Conservation (phyloP, 92 coral and sea anemone species). For the Zoanthus sansibaricus region DNA sequence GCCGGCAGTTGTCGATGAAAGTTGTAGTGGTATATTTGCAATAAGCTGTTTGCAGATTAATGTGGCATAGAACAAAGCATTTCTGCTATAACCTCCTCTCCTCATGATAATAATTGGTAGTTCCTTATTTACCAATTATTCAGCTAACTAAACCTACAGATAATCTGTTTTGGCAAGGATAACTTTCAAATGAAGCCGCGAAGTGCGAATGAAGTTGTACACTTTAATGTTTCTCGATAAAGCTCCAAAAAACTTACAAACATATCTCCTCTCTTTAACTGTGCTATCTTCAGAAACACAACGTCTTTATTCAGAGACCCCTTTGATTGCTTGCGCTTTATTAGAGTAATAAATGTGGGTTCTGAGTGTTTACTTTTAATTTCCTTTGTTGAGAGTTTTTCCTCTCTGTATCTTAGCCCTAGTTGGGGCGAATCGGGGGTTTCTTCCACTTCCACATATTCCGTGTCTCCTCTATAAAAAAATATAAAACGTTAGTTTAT, state of each 20-base stretch:
- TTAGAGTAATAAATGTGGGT: constrained; percentile 70
- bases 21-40: too few relatives aligned
- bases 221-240: neutral
- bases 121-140: too few relatives aligned
- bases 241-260: constrained; percentile 74
- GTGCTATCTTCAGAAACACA: constrained; percentile 83
- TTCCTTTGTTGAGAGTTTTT: constrained; percentile 46
- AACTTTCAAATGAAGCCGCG: neutral
- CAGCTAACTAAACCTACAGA: too few relatives aligned
- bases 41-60: too few relatives aligned
- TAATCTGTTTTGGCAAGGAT: neutral
- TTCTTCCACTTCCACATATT: constrained; percentile 68
- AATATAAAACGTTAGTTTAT: neutral
- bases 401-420: neutral
- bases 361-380: constrained; percentile 49
- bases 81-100: too few relatives aligned
- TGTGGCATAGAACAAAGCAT: too few relatives aligned
- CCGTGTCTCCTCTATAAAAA: constrained; percentile 63
- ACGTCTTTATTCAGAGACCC: constrained; percentile 83
- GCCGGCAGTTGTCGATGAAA: too few relatives aligned
- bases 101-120: too few relatives aligned
- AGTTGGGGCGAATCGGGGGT: constrained; percentile 8
- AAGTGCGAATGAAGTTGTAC: neutral
- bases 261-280: constrained; percentile 87
- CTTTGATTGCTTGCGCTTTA: constrained; percentile 60